phyloP scores from a whole-genome alignment of 2,888 invertebrate genomes.

The Agonopterix heracliana region DNA sequence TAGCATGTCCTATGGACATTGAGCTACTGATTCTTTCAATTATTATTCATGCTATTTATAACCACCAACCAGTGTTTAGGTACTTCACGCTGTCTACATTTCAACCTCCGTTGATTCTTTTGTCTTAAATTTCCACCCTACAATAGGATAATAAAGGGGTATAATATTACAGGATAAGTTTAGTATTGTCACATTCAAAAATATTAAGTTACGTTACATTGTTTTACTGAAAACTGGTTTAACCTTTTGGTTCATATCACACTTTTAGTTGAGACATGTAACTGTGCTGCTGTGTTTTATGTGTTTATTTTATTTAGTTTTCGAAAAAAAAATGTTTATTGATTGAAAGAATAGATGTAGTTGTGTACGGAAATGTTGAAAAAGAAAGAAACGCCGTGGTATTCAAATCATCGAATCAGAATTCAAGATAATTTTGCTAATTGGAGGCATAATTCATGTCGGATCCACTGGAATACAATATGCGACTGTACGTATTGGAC shows the following conservation, averaged over 20 bases:
- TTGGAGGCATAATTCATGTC: slow-evolving; percentile 52
- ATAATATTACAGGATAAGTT: slow-evolving; percentile 20
- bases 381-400: slow-evolving; percentile 66
- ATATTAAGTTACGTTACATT: slow-evolving; percentile 37
- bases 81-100: slow-evolving; percentile 22
- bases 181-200: slow-evolving; percentile 17
- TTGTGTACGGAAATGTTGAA: slow-evolving; percentile 49
- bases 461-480: slow-evolving; percentile 58
- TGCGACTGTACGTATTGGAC: slow-evolving; percentile 58
- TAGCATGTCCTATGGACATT: slow-evolving; percentile 1
- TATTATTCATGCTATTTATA: slow-evolving; percentile 32
- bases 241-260: slow-evolving; percentile 31
- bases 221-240: slow-evolving; percentile 43
- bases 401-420: slow-evolving; percentile 54
- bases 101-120: slow-evolving; percentile 17
- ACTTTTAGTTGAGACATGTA: slow-evolving; percentile 37
- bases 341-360: not conserved
- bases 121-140: slow-evolving; percentile 30
- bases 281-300: slow-evolving; percentile 21
- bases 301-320: slow-evolving; percentile 8
- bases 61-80: slow-evolving; percentile 20
- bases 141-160: slow-evolving; percentile 35
- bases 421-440: slow-evolving; percentile 55
- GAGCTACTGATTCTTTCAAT: slow-evolving; percentile 20
- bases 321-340: not conserved